Base-by-base conservation (phyloP, 2,888 invertebrate species). In the Empis stercorea region DNA sequence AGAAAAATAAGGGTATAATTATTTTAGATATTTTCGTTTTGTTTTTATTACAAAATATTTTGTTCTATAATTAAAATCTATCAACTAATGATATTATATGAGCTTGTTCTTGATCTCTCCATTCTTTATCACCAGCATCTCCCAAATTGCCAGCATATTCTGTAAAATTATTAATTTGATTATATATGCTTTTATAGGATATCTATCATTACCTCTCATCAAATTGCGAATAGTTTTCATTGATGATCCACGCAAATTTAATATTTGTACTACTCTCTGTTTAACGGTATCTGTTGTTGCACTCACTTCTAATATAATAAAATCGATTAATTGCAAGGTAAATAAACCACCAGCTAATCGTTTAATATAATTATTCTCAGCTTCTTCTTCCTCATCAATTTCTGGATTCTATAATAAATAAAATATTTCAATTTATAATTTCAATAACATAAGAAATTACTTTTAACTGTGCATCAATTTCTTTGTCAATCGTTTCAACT, bases 121-220 rank as follows among this genome's bases (percentile, higher is more conserved):
- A 87, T 51, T 66, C 66, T 39, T 79, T 75, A 61, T 87, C 87
- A 46, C 87, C 89, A 23, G 83, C 86, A 60, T 94, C 92, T 0
- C 94, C 95, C 54, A 95, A 76, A 72, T 95, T 95, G 13, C 93
- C 93, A 23, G 94, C 94, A 66, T 94, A 95, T 70, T 95, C 94
- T 87, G 70, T 15, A 63, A 68, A 49, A 37, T 43, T 10, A 14
- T 32, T 47, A 34, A 37, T 42, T 43, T 27, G 11, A 44, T 37
- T 43, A 40, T 15, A 16, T 15, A 3, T 13, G 7, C n/a, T n/a
- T 15, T 15, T 20, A 2, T 4, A 38, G 11, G 5, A 4, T 27
- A 6, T 27, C 7, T 20, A 45, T 20, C 52, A 55, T 55, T 62
- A 87, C 88, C 89, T 76, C 94, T 76, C 89, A 95, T 92, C 41